phyloP scores from a whole-genome alignment of 2,888 invertebrate genomes.

The Cistogaster globosa region DNA sequence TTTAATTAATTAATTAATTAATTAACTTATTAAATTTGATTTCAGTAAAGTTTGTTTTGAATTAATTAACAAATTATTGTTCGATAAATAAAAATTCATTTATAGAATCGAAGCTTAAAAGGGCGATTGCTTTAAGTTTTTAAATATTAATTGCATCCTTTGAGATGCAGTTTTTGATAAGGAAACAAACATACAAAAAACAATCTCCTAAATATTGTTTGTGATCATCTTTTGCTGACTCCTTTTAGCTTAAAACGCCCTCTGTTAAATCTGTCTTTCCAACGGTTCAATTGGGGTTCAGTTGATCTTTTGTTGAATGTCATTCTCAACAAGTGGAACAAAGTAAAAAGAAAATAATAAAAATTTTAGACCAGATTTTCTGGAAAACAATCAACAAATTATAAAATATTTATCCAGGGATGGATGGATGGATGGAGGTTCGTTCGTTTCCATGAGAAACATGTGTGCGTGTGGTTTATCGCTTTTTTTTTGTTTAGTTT shows the following conservation, averaged over 20 bases:
- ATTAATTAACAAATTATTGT: too few relatives aligned
- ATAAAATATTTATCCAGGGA: neutral
- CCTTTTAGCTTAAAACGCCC: conserved; percentile 27
- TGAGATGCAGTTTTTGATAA: neutral
- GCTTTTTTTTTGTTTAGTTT: conserved; percentile 35
- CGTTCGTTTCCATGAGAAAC: neutral
- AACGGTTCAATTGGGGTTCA: too few relatives aligned
- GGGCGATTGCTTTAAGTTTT: too few relatives aligned
- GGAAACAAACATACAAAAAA: neutral
- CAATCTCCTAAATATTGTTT: neutral
- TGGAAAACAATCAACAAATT: conserved; percentile 45
- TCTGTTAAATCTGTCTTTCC: neutral
- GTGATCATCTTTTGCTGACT: neutral
- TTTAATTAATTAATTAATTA: too few relatives aligned
- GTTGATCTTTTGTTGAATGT: conserved; percentile 2
- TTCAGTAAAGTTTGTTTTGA: too few relatives aligned
- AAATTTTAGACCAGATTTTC: conserved; percentile 63
- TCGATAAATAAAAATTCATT: too few relatives aligned
- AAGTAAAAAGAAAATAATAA: conserved; percentile 24
- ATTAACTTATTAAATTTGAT: too few relatives aligned
- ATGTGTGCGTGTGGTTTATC: conserved; percentile 41
- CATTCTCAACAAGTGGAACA: conserved; percentile 21
- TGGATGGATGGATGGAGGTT: neutral
- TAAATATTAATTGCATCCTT: too few relatives aligned
- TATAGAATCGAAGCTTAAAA: too few relatives aligned